These are phyloP conservation scores for Noctua janthe DNA, from an alignment of 2,888 invertebrate species.

Conservation along the genomic window DNA sequence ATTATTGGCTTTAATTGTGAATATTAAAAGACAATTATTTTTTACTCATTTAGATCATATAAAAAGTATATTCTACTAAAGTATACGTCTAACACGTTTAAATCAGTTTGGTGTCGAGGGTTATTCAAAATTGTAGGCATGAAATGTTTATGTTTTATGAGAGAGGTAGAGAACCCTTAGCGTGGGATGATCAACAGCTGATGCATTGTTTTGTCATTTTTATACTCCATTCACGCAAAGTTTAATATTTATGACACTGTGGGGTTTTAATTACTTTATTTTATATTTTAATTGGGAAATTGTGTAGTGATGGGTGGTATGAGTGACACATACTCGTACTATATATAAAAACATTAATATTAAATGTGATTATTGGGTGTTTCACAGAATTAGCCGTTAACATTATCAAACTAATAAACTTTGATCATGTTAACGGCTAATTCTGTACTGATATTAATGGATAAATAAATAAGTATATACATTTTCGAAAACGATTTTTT, in stretches of 20 bases:
- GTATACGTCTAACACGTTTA: not conserved
- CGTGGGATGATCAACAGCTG: constrained; percentile 47
- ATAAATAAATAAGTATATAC: not conserved
- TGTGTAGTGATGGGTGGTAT: not conserved
- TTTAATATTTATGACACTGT: constrained; percentile 32
- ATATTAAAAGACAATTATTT: not conserved
- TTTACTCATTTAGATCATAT: not conserved
- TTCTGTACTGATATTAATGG: not conserved
- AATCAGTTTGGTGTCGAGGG: not conserved
- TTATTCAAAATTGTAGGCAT: not conserved
- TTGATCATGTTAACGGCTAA: not conserved
- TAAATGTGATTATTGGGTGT: not conserved
- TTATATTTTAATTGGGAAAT: constrained; percentile 3
- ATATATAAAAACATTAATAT: not conserved
- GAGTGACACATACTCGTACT: not conserved
- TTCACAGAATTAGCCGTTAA: not conserved
- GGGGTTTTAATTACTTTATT: constrained; percentile 22
- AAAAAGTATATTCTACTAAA: not conserved
- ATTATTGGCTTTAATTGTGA: not conserved
- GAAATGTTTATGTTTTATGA: constrained; percentile 2
- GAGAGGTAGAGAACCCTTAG: constrained; percentile 15
- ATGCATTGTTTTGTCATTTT: constrained; percentile 53
- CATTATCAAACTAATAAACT: too few relatives aligned
- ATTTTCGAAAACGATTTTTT: too few relatives aligned
- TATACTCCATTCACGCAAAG: constrained; percentile 28